Conservation (phyloP, 1,140 invertebrate genomes). For the Drosophila lowei region DNA sequence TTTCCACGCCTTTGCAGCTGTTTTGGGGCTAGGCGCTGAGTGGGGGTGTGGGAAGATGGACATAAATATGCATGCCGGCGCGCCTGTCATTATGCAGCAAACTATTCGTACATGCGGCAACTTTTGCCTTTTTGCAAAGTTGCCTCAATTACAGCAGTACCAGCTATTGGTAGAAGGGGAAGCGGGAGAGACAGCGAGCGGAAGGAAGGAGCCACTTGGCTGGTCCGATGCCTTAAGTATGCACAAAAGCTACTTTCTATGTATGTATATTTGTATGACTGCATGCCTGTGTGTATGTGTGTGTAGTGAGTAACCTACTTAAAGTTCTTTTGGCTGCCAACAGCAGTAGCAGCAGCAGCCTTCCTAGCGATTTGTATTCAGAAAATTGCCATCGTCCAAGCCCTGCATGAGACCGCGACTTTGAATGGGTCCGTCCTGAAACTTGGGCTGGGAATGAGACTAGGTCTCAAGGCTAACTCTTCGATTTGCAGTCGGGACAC, state of each 20-base stretch:
- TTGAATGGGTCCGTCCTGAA: background rate
- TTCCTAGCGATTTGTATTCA: conserved; percentile 57
- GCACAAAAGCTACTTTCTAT: conserved; percentile 44
- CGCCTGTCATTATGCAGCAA: conserved; percentile 74
- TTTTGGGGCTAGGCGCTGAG: background rate
- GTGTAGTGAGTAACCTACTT: conserved; percentile 67
- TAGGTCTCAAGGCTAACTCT: background rate
- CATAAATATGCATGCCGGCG: conserved; percentile 71
- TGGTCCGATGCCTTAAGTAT: conserved; percentile 55
- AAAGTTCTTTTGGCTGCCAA: conserved; percentile 69
- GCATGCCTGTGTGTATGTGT: conserved; percentile 13
- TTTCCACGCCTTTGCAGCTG: conserved; percentile 39
- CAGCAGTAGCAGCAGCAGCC: conserved; percentile 2
- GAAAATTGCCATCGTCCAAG: conserved; percentile 55
- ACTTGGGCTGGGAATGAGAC: conserved; percentile 3
- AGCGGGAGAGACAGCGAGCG: background rate
- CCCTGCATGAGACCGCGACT: conserved; percentile 1
- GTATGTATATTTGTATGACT: conserved; percentile 1
- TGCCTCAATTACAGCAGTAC: conserved; percentile 61
- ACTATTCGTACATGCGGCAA: conserved; percentile 73
- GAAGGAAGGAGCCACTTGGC: conserved; percentile 1
- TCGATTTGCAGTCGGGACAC: conserved; percentile 26
- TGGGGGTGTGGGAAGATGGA: conserved; percentile 1
- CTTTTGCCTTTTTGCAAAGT: conserved; percentile 46
- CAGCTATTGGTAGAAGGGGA: conserved; percentile 4